Conservation (phyloP, 2,113 vertebrate species). For the Eulemur macaco region DNA sequence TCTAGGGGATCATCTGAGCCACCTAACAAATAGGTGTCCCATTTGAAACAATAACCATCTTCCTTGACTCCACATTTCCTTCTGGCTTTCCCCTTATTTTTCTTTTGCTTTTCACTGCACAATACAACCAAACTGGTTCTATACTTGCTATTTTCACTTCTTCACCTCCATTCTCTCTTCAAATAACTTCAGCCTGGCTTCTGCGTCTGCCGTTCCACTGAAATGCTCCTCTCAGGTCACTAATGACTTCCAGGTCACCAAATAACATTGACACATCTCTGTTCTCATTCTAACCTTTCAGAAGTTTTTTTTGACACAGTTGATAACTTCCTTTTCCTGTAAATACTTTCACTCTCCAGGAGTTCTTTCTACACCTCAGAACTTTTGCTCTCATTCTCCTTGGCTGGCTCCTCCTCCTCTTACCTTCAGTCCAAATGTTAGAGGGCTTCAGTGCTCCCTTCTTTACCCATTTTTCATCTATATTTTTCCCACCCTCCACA, state of each 20-base stretch:
- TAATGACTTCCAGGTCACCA: not conserved
- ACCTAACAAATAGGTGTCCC: not conserved
- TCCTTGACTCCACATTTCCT: not conserved
- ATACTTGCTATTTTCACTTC: not conserved
- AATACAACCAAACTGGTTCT: not conserved
- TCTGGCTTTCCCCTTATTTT: not conserved
- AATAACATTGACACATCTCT: not conserved
- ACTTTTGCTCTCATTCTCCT: not conserved
- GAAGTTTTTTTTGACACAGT: not conserved
- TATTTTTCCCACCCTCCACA: not conserved
- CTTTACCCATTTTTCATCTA: not conserved
- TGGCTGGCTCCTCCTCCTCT: not conserved
- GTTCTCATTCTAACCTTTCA: not conserved
- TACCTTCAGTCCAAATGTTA: not conserved
- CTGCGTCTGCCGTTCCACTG: not conserved
- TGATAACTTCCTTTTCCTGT: not conserved
- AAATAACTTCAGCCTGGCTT: not conserved
- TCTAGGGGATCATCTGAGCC: not conserved
- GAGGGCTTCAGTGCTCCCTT: not conserved
- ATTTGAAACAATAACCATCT: not conserved
- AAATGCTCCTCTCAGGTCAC: not conserved
- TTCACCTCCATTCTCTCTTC: not conserved
- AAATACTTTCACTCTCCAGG: not conserved
- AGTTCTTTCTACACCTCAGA: not conserved
- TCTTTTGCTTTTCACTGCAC: not conserved